These are phyloP conservation scores for Hirundo rustica DNA, from an alignment of 2,797 vertebrate species.

Conservation along the genomic window DNA sequence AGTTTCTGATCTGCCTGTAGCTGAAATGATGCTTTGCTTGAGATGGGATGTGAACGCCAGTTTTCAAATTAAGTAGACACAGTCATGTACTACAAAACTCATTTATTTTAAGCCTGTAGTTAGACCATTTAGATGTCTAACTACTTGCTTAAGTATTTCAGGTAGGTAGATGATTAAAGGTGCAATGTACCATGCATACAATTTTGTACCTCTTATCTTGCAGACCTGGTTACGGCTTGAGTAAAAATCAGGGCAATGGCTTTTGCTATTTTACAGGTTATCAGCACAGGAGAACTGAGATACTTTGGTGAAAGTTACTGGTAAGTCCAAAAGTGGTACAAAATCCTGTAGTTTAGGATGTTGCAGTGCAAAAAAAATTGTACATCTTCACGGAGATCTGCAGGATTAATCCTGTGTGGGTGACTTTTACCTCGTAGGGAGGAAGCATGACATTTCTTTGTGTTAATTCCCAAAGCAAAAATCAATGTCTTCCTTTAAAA, in stretches of 20 bases:
- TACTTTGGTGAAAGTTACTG: neutral
- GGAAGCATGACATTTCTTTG: neutral
- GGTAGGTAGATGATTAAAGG: constrained; percentile 66
- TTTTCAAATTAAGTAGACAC: constrained; percentile 8
- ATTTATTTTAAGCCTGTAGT: constrained; percentile 33
- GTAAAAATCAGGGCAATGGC: constrained; percentile 17
- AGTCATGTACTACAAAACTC: constrained; percentile 39
- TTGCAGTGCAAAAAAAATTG: neutral
- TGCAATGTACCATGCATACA: constrained; percentile 63
- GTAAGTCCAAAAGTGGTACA: neutral
- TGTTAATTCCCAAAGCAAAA: neutral
- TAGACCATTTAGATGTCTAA: constrained; percentile 58
- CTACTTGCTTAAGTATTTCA: constrained; percentile 41
- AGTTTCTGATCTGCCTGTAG: neutral
- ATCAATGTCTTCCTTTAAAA: neutral
- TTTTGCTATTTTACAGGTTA: constrained; percentile 25
- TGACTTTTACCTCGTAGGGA: neutral
- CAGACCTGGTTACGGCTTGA: constrained; percentile 14
- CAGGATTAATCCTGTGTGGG: neutral
- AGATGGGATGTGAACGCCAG: neutral
- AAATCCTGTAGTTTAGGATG: neutral
- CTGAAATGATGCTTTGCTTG: neutral
- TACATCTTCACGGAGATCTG: neutral
- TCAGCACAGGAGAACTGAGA: neutral
- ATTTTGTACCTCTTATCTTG: constrained; percentile 47